Evolutionary conservation across 2,113 vertebrate genomes (phyloP).

Genomic region (Rhadina sibilatrix): DNA sequence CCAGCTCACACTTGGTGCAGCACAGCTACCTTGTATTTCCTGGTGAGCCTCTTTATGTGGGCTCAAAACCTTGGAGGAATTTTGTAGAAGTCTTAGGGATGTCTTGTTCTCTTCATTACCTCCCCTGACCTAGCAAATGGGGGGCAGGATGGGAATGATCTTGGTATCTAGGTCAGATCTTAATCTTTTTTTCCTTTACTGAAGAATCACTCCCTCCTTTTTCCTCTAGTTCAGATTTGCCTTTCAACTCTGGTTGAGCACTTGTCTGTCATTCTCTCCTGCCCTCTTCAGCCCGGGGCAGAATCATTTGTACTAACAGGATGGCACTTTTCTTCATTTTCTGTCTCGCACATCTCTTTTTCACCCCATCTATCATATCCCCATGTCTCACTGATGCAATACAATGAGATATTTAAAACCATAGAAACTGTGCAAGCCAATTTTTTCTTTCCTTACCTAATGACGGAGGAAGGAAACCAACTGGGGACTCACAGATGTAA

Average conservation of each 20-base stretch:
- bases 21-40: neutral
- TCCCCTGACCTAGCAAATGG: neutral
- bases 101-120: neutral
- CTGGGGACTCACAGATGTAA: neutral
- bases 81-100: neutral
- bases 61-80: neutral
- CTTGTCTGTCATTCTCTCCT: neutral
- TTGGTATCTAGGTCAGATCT: constrained; percentile 16
- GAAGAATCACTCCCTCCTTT: neutral
- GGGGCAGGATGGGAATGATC: neutral
- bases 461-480: neutral
- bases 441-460: neutral
- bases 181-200: neutral
- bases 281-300: neutral
- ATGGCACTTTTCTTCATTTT: neutral
- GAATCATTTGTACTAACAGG: neutral
- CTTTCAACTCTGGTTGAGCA: neutral
- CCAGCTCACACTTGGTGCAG: accelerated
- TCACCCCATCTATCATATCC: neutral
- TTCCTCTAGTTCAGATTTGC: neutral
- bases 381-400: neutral
- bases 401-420: neutral
- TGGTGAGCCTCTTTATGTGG: neutral
- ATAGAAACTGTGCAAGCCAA: neutral
- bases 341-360: neutral